A percentile compares a stretch with the other conserved stretches of the same genome.
These are phyloP conservation scores for Zaprionus vittiger DNA, from an alignment of 1,140 invertebrate genomes.

Conservation along the genomic window DNA sequence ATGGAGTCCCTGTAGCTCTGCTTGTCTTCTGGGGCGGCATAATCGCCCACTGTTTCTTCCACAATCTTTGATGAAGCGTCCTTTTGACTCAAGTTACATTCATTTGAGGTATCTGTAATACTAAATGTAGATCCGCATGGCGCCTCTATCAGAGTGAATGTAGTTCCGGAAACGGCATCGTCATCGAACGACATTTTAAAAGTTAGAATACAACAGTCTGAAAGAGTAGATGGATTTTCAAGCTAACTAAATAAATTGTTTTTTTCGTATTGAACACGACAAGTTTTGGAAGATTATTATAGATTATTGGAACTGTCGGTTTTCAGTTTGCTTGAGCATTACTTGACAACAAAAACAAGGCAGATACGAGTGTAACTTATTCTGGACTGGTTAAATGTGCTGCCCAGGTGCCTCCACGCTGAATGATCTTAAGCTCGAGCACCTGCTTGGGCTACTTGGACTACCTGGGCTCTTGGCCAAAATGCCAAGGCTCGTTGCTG, in stretches of 20 bases:
- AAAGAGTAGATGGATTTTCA: not conserved
- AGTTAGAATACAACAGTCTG: not conserved
- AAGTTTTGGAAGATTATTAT: not conserved
- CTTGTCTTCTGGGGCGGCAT: not conserved
- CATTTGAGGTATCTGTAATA: not conserved
- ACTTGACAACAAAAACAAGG: not conserved
- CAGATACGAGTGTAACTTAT: not conserved
- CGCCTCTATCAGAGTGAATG: not conserved
- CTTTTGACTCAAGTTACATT: not conserved
- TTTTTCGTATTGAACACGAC: not conserved
- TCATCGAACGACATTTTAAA: not conserved
- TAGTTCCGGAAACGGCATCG: not conserved
- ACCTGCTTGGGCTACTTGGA: conserved; percentile 16
- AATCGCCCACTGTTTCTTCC: not conserved
- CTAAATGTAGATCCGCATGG: not conserved
- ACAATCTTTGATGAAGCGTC: not conserved
- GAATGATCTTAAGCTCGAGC: conserved; percentile 21
- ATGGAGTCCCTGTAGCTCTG: not conserved
- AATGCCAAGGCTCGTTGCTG: conserved; percentile 33
- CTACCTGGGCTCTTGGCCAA: conserved; percentile 35
- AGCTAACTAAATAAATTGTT: not conserved
- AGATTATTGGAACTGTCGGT: not conserved
- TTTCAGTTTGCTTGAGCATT: not conserved
- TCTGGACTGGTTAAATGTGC: too few species aligned
- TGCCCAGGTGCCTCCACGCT: too few species aligned